Conservation (phyloP, 2,113 vertebrate species). For the Hemibagrus wyckioides region DNA sequence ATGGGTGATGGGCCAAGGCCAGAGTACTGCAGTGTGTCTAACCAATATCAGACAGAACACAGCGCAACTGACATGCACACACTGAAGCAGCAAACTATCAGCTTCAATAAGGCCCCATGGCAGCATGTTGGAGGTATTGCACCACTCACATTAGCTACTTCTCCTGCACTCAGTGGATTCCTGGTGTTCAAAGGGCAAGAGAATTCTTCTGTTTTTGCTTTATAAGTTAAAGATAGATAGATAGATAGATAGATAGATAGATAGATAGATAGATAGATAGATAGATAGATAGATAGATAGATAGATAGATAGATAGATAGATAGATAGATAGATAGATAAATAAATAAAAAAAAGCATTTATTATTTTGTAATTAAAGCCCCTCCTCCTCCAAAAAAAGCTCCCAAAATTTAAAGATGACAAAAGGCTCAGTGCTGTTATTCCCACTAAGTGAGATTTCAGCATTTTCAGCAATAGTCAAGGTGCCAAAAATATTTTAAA, state of each 20-base stretch:
- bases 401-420: neutral
- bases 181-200: neutral
- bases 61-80: slow-evolving; percentile 16
- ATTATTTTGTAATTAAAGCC: too few relatives aligned
- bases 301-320: too few relatives aligned
- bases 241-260: too few relatives aligned
- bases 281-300: too few relatives aligned
- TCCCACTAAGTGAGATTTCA: neutral
- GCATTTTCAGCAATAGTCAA: neutral
- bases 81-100: neutral
- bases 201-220: neutral
- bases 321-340: neutral
- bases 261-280: too few relatives aligned
- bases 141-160: neutral
- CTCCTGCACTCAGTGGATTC: neutral
- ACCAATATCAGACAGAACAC: slow-evolving; percentile 9
- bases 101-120: neutral
- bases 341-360: too few relatives aligned
- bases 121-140: neutral
- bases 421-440: neutral
- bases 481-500: neutral
- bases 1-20: slow-evolving; percentile 20
- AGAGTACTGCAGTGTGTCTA: neutral
- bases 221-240: neutral
- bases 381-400: too few relatives aligned